Conservation (phyloP, 1,140 invertebrate species). For the Aphelenchoides fujianensis region DNA sequence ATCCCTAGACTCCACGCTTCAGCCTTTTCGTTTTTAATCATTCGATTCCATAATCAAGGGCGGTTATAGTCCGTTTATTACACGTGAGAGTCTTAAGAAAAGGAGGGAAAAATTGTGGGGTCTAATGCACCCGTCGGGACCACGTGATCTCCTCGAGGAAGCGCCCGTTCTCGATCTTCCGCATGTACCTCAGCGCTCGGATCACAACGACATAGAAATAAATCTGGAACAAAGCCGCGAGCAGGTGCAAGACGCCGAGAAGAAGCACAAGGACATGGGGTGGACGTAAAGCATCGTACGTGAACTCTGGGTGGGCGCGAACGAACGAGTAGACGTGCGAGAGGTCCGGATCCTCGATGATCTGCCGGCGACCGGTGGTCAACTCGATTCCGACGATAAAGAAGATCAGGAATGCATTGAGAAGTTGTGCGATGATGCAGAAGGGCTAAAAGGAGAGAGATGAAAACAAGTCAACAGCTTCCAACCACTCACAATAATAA, state of each 20-base stretch:
- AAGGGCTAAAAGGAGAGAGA: neutral
- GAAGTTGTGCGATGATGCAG: conserved; percentile 2
- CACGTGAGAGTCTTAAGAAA: too few species aligned
- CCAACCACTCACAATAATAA: neutral
- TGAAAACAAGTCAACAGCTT: neutral
- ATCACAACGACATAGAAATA: conserved; percentile 5
- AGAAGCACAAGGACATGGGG: neutral
- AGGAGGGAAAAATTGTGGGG: too few species aligned
- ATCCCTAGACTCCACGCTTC: too few species aligned
- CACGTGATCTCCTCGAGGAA: conserved; percentile 1
- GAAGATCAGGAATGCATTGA: neutral
- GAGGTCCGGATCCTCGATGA: neutral
- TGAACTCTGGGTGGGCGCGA: neutral
- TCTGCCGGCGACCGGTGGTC: conserved; percentile 1
- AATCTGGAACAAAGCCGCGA: neutral
- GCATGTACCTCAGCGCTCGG: neutral
- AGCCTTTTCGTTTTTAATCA: too few species aligned
- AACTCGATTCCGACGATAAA: neutral
- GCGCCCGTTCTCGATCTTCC: neutral
- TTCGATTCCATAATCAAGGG: too few species aligned
- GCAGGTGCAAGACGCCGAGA: neutral
- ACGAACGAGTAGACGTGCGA: neutral
- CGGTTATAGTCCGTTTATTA: too few species aligned
- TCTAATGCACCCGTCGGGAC: neutral
- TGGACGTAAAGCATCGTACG: conserved; percentile 3